Conservation (phyloP, 2,888 invertebrate species). For the Platycheirus albimanus region DNA sequence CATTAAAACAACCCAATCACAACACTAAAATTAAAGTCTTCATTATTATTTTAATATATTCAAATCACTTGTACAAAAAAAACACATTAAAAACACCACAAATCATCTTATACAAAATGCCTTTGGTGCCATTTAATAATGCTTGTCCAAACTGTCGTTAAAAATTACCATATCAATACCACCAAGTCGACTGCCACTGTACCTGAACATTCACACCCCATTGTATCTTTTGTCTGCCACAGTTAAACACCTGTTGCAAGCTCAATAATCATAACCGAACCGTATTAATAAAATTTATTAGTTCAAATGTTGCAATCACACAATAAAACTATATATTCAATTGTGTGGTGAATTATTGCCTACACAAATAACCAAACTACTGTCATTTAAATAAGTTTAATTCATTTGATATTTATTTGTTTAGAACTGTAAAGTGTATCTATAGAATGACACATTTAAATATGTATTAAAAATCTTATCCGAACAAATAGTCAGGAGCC, state of each 20-base stretch:
- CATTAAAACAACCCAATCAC: no score
- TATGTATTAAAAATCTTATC: not conserved
- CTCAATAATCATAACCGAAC: conserved; percentile 50
- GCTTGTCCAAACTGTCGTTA: conserved; percentile 46
- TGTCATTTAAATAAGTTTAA: conserved; percentile 63
- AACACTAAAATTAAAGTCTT: not conserved
- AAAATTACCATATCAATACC: conserved; percentile 60
- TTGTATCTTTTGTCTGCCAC: conserved; percentile 11
- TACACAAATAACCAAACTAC: no score
- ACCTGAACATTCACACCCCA: conserved; percentile 38
- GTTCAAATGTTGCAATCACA: conserved; percentile 40
- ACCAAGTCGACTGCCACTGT: conserved; percentile 7
- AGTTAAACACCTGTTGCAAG: conserved; percentile 56
- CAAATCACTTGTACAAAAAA: not conserved
- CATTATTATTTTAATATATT: not conserved
- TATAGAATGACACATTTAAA: conserved; percentile 22
- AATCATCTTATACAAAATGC: not conserved
- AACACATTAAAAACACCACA: conserved; percentile 1
- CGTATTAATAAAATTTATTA: conserved; percentile 62
- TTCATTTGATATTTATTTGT: conserved; percentile 6
- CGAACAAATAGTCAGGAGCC: conserved; percentile 12
- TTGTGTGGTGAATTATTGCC: conserved; percentile 57
- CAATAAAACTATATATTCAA: conserved; percentile 1
- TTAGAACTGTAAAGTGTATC: conserved; percentile 29
- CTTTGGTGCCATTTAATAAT: conserved; percentile 10